A percentile compares a stretch with the other conserved stretches of the same genome.
Conservation (phyloP, 2,797 vertebrate species). For the Chiroxiphia lanceolata region DNA sequence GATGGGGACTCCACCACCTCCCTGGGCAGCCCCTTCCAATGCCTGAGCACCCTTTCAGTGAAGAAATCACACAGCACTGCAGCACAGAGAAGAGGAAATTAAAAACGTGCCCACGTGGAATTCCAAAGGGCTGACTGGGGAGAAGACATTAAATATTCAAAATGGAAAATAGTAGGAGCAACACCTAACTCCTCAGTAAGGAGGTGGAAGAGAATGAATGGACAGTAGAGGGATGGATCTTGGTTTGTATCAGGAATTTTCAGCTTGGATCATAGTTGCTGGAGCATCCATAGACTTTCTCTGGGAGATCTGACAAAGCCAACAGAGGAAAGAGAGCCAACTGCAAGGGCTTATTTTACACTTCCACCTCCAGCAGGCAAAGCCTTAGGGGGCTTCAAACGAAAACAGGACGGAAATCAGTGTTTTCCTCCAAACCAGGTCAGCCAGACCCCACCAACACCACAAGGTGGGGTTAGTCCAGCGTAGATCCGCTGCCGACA, state of each 20-base stretch:
- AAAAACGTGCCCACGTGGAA: accelerated
- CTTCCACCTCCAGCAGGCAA: constrained; percentile 24
- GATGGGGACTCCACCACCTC: background rate
- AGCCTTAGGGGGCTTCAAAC: background rate
- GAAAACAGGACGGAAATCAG: background rate
- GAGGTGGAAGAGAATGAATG: background rate
- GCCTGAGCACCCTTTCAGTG: background rate
- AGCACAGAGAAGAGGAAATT: background rate
- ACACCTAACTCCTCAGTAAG: background rate
- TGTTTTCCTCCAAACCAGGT: background rate
- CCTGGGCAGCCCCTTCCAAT: background rate
- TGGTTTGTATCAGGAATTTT: background rate
- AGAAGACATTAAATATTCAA: background rate
- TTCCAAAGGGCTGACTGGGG: background rate
- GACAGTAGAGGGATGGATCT: accelerated
- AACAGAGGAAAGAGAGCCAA: background rate
- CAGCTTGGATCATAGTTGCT: background rate
- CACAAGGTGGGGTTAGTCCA: constrained; percentile 66
- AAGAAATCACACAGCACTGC: background rate
- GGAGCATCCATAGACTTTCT: background rate
- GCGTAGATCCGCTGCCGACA: background rate
- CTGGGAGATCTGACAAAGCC: background rate
- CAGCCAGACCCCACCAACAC: constrained; percentile 18
- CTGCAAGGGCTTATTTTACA: background rate
- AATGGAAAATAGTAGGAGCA: background rate